phyloP scores from a whole-genome alignment of 2,797 vertebrate genomes.

The Thripadectes ignobilis region DNA sequence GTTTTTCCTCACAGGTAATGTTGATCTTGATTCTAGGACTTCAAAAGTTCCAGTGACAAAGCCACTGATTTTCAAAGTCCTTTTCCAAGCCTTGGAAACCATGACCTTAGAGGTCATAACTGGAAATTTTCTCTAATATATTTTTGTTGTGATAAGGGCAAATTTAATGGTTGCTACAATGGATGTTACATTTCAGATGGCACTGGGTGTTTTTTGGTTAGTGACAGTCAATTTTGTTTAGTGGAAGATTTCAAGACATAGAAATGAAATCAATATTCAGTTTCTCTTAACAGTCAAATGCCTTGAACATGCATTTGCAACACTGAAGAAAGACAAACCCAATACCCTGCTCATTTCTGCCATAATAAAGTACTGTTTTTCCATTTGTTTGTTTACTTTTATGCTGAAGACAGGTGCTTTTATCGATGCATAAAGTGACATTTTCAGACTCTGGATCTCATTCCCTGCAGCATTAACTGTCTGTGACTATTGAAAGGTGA shows the following conservation, averaged over 20 bases:
- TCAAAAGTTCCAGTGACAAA: neutral
- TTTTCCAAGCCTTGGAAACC: neutral
- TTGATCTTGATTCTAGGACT: neutral
- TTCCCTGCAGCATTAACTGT: slow-evolving; percentile 49
- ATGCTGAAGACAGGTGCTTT: slow-evolving; percentile 46
- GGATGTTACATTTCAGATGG: neutral
- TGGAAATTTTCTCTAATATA: neutral
- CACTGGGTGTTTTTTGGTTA: neutral
- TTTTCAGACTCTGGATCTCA: slow-evolving; percentile 41
- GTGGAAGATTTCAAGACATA: neutral
- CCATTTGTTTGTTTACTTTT: slow-evolving; percentile 53
- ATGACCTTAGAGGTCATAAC: neutral
- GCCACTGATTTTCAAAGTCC: neutral
- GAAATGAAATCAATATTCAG: neutral
- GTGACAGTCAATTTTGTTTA: neutral
- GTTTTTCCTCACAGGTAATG: neutral
- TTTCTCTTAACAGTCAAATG: neutral
- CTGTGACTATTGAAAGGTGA: slow-evolving; percentile 52
- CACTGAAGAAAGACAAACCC: neutral
- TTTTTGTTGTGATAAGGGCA: neutral
- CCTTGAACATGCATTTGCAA: neutral
- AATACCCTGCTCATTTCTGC: slow-evolving; percentile 3
- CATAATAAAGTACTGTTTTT: neutral
- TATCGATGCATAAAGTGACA: slow-evolving; percentile 45
- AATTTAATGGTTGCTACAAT: neutral